A percentile compares a stretch with the other conserved stretches of the same genome.
Conservation (phyloP, 2,797 vertebrate genomes). For the Scomberomorus guttatus region DNA sequence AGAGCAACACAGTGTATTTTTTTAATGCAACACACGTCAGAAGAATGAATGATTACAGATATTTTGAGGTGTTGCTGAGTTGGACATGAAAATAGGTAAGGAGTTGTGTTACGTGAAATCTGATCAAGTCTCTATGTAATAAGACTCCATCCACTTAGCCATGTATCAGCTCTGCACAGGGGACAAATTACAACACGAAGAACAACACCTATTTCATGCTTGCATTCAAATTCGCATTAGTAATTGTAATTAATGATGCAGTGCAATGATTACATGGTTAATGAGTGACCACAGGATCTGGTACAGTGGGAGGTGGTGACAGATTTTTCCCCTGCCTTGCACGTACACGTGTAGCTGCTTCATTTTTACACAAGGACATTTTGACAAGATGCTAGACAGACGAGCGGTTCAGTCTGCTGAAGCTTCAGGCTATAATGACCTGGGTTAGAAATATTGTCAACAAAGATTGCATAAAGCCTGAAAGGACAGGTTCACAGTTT, state of each 20-base stretch:
- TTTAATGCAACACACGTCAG: constrained; percentile 15
- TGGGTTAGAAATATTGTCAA: no score
- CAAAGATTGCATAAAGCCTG: no score
- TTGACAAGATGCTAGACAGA: no score
- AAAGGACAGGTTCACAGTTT: no score
- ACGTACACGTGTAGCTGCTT: background rate
- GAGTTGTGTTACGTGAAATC: constrained; percentile 32
- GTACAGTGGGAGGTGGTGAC: background rate
- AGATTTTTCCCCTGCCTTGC: background rate
- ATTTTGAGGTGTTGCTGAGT: constrained; percentile 42
- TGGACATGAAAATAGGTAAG: constrained; percentile 16
- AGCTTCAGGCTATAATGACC: no score
- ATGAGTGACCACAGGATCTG: constrained; percentile 10
- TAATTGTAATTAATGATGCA: constrained; percentile 8
- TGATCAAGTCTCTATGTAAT: constrained; percentile 27
- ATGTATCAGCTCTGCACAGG: constrained; percentile 7
- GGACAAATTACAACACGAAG: constrained; percentile 4
- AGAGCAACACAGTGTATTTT: constrained; percentile 4
- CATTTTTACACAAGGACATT: background rate
- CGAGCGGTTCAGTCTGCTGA: no score
- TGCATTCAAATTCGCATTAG: constrained; percentile 12
- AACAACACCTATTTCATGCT: background rate
- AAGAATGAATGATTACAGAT: constrained; percentile 48
- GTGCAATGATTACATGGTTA: background rate
- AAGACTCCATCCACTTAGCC: constrained; percentile 7